These are phyloP conservation scores for Oncorhynchus keta DNA, from an alignment of 2,113 vertebrate species.

Conservation along the genomic window DNA sequence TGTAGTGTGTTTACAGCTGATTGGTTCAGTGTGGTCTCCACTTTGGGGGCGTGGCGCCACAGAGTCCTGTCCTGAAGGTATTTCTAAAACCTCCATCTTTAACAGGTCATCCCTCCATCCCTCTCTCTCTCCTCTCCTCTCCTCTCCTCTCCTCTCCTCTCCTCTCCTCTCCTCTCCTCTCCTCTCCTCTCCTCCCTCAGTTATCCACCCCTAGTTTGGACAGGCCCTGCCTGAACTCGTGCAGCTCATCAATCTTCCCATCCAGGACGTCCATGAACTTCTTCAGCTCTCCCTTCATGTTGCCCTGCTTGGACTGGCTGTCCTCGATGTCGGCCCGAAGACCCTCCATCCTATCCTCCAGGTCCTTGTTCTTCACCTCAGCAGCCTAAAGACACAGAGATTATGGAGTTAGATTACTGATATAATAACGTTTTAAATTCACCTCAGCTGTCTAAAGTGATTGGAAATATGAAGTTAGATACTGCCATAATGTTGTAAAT, in stretches of 20 bases:
- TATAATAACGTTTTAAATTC: conserved; percentile 36
- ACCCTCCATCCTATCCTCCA: conserved; percentile 80
- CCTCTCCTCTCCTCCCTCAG: conserved; percentile 62
- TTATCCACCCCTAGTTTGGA: conserved; percentile 89
- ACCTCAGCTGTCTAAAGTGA: conserved; percentile 81
- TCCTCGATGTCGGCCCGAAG: conserved; percentile 85
- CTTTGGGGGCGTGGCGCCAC: conserved; percentile 60
- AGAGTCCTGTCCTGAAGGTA: conserved; percentile 50
- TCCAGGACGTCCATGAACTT: conserved; percentile 92
- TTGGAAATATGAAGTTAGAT: background rate
- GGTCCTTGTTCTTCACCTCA: conserved; percentile 84
- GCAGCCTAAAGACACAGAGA: conserved; percentile 73
- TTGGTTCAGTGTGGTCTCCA: conserved; percentile 58
- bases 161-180: too few species aligned
- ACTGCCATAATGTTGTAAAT: too few species aligned
- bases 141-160: conserved; percentile 33
- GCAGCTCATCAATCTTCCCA: conserved; percentile 93
- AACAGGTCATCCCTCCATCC: conserved; percentile 44
- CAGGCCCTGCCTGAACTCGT: conserved; percentile 90
- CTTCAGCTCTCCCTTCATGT: conserved; percentile 90
- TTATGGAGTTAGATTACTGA: background rate
- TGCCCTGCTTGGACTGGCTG: conserved; percentile 83
- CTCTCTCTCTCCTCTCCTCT: conserved; percentile 30
- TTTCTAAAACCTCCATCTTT: conserved; percentile 40
- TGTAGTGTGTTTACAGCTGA: conserved; percentile 52